Base-by-base conservation (phyloP, 2,888 invertebrate species). In the Tetragonula carbonaria region DNA sequence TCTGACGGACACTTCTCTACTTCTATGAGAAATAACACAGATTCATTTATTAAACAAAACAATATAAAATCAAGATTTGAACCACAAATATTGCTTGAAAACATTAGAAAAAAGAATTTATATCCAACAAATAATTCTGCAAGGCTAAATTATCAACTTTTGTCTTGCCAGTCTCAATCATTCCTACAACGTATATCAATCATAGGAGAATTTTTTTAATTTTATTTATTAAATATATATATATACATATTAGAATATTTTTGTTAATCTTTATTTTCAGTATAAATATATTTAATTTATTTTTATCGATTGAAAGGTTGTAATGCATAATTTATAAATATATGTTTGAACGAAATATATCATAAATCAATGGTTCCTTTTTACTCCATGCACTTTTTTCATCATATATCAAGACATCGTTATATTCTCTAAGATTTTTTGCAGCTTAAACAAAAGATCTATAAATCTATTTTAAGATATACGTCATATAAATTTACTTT, bases 151-250 rank as follows among this genome's bases (percentile, higher is more conserved):
- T 97, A 96, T 94, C 96, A 97, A 83, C 92, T 97, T 21, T 95
- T 98, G 78, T 96, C 97, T 70, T 98, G 98, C 90, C 96, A 97
- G 74, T 97, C 97, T 2, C 98, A 97, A 79, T 97, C 97, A 23
- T 98, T 97, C 94, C 94, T 97, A 83, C 97, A 97, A 94, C 96
- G 97, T 91, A 96, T 98, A 93, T 97, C 97, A 23, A 95, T 98
- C 86, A 96, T 97, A 84, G 98, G 98, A 0, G 98, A 98, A 95
- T 97, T 98, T 95, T 96, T 96, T 92, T 94, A 87, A 90, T 65
- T 23, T 28, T 71, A 28, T 59, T 72, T 71, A 38, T 50, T 23
- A 62, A 28, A 53, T 55, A 4, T 11, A 33, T 33, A 63, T 16
- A n/a, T 33, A 63, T 57, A 28, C 38, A 55, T 28, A 18, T 63